Base-by-base conservation (phyloP, 2,797 vertebrate genomes). In the Botia kubotai region DNA sequence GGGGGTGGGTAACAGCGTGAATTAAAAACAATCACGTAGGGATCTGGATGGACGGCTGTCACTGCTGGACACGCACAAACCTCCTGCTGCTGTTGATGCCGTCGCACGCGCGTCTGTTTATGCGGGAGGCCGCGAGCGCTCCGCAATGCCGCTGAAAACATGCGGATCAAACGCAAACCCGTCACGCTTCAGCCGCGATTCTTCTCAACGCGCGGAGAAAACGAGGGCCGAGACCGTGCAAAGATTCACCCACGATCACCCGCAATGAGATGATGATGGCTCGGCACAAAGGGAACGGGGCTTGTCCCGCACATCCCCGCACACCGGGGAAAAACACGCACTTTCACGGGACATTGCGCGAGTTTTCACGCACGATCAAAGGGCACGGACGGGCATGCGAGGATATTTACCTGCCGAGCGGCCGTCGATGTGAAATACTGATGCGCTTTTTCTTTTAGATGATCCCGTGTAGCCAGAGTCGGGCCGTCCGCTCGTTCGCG, bases 221-320 rank as follows among this genome's bases (percentile, higher is more conserved):
- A 84, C 87, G 81, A 77, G 70, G 85, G 2, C 73, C 36, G 55
- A 88, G 87, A 85, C 83, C 33, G 14, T 3, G 48, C 81, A 81
- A 52, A 60, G 87, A 83, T 83, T 86, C 66, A 80, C 70, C 87
- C 89, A 82, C 85, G 90, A 52, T 17, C 55, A 43, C 89, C 90
- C 93, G 91, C 90, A 87, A 87, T 86, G n/a, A n/a, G n/a, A 84
- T 91, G 90, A 85, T 1, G 16, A 87, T 90, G 92, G 90, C 77
- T 86, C 89, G 85, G 92, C 92, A 94, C 94, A 95, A 95, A 95
- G 93, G 83, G 89, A 36, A 93, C 68, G 65, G 60, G 89, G 87
- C 92, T 93, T 91, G 90, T 93, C 93, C 91, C 92, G 88, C 91
- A 89, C 90, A 85, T 89, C 84, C 87, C 84, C 72, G 79, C 62